Evolutionary conservation across 2,888 invertebrate genomes (phyloP).

Genomic region (Apamea sordens): DNA sequence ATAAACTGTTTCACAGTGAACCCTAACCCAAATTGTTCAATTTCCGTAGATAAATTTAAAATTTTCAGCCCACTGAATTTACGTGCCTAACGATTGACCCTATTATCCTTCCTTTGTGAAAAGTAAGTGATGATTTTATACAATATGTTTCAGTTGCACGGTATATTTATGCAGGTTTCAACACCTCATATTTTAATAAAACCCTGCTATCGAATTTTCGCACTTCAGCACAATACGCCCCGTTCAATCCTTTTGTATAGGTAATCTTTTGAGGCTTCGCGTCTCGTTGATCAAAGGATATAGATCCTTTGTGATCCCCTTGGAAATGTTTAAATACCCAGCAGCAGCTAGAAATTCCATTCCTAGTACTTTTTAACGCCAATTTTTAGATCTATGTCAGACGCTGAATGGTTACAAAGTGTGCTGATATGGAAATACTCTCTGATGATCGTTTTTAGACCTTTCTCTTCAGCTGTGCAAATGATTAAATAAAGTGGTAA

Average conservation of each 20-base stretch:
- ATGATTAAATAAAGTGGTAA: background rate
- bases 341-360: background rate
- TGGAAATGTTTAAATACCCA: conserved; percentile 38
- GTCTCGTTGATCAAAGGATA: conserved; percentile 53
- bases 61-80: conserved; percentile 42
- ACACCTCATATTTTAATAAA: conserved; percentile 29
- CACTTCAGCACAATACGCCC: conserved; percentile 30
- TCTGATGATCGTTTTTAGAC: background rate
- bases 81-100: background rate
- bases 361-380: background rate
- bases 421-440: background rate
- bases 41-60: conserved; percentile 40
- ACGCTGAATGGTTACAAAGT: background rate
- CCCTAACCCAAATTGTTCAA: conserved; percentile 43
- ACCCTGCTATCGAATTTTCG: background rate
- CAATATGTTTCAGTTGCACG: background rate
- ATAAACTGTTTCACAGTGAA: conserved; percentile 32
- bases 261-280: conserved; percentile 53
- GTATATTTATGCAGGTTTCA: conserved; percentile 9
- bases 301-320: conserved; percentile 39
- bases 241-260: conserved; percentile 49
- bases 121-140: conserved; percentile 9
- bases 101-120: conserved; percentile 26
- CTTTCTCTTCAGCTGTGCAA: background rate
- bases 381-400: background rate